These are phyloP conservation scores for Uloborus plumipes DNA, from an alignment of 2,888 invertebrate genomes.

Conservation along the genomic window DNA sequence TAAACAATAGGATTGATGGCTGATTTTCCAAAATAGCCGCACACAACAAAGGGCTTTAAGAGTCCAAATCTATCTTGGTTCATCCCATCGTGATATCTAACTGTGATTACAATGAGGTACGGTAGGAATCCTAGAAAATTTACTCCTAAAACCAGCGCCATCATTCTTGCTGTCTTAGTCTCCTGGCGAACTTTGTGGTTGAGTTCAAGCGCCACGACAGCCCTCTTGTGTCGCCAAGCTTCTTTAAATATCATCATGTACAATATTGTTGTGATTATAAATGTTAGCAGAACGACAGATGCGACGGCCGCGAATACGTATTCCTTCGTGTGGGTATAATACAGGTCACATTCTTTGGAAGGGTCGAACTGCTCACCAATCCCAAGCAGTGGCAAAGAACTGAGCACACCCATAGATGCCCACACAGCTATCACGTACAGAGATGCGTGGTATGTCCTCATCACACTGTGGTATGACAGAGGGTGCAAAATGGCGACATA, in stretches of 20 bases:
- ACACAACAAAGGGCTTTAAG: slow-evolving; percentile 65
- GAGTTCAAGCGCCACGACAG: slow-evolving; percentile 60
- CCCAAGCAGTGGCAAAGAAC: slow-evolving; percentile 65
- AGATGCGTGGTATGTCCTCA: slow-evolving; percentile 56
- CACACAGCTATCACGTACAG: slow-evolving; percentile 61
- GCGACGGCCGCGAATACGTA: slow-evolving; percentile 66
- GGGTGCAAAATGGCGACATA: slow-evolving; percentile 67
- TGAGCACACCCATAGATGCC: slow-evolving; percentile 66
- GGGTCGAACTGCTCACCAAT: slow-evolving; percentile 53
- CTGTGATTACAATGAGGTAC: slow-evolving; percentile 66
- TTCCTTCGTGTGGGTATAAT: slow-evolving; percentile 64
- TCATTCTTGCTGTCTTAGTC: slow-evolving; percentile 66
- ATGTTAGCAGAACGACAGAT: slow-evolving; percentile 65
- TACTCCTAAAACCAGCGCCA: slow-evolving; percentile 67
- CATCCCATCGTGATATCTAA: slow-evolving; percentile 64
- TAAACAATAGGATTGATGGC: slow-evolving; percentile 68
- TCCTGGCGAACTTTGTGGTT: slow-evolving; percentile 62
- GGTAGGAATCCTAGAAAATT: slow-evolving; percentile 67
- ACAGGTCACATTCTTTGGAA: slow-evolving; percentile 67
- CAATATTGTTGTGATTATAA: slow-evolving; percentile 66
- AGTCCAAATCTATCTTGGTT: slow-evolving; percentile 42
- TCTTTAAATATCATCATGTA: slow-evolving; percentile 67
- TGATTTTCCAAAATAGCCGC: slow-evolving; percentile 53
- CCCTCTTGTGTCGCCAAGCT: slow-evolving; percentile 67
- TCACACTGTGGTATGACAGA: slow-evolving; percentile 64